These are phyloP conservation scores for Anguilla obscura DNA, from an alignment of 2,797 vertebrate species.

Conservation along the genomic window DNA sequence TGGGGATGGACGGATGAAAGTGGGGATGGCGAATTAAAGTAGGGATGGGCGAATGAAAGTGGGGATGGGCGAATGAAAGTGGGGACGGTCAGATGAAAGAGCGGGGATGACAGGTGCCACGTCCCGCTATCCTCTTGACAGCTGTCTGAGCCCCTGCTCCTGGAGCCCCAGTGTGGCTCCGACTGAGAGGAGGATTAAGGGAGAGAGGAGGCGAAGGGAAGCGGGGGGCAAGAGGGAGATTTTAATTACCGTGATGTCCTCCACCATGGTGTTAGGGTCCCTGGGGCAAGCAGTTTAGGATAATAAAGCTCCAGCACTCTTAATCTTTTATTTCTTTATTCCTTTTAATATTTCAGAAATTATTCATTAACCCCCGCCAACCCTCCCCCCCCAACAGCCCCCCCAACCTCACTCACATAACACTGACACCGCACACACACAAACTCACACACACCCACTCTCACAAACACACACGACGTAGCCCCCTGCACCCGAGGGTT, in stretches of 20 bases:
- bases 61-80: background rate
- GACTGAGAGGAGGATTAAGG: constrained; percentile 2
- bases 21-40: no score
- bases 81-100: background rate
- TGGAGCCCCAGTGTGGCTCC: background rate
- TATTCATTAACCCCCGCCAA: background rate
- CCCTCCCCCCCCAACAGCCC: background rate
- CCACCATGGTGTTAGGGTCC: background rate
- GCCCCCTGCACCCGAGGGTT: background rate
- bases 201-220: background rate
- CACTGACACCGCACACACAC: background rate
- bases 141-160: background rate
- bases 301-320: constrained; percentile 4
- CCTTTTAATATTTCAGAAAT: background rate
- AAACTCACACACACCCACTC: background rate
- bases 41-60: no score
- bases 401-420: background rate
- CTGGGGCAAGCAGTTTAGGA: background rate
- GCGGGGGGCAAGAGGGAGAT: background rate
- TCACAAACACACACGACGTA: background rate
- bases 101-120: background rate
- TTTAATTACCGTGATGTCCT: constrained; percentile 15
- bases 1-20: no score
- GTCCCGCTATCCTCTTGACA: background rate
- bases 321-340: constrained; percentile 9